phyloP scores from a whole-genome alignment of 2,888 invertebrate genomes.

The Theodoxus fluviatilis region DNA sequence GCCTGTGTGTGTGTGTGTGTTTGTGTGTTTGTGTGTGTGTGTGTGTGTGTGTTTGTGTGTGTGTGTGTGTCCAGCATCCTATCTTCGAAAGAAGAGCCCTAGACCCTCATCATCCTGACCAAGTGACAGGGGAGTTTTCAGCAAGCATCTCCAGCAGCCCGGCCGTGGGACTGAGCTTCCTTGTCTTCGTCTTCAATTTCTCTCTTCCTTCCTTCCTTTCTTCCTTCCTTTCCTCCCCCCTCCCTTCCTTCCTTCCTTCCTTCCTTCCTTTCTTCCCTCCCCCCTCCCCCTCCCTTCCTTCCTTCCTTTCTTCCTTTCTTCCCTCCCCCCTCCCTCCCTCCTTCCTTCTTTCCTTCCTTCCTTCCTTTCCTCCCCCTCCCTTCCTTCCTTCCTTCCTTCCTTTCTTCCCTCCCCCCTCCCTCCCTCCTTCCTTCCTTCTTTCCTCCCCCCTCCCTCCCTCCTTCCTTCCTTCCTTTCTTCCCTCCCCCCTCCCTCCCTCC shows the following conservation, averaged over 20 bases:
- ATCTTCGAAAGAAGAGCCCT: too few relatives aligned
- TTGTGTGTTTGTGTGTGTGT: too few relatives aligned
- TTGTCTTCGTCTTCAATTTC: too few relatives aligned
- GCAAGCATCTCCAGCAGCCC: too few relatives aligned
- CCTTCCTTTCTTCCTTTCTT: neutral
- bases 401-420: neutral
- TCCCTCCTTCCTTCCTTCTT: neutral
- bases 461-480: neutral
- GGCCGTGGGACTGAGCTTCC: too few relatives aligned
- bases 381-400: neutral
- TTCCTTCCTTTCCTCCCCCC: too few relatives aligned
- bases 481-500: neutral
- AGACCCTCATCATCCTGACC: too few relatives aligned
- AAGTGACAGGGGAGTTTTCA: too few relatives aligned
- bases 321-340: neutral
- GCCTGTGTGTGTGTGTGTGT: too few relatives aligned
- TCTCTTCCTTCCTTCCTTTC: too few relatives aligned
- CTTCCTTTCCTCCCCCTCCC: neutral
- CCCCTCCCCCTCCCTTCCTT: neutral
- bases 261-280: slow-evolving; percentile 7
- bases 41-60: too few relatives aligned
- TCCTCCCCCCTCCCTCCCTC: neutral
- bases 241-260: neutral
- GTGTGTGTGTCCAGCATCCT: too few relatives aligned
- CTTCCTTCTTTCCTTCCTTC: neutral